A percentile compares a stretch with the other conserved stretches of the same genome.
Evolutionary conservation across 2,797 vertebrate species (phyloP).

Genomic region (Philypnodon macrostomus): DNA sequence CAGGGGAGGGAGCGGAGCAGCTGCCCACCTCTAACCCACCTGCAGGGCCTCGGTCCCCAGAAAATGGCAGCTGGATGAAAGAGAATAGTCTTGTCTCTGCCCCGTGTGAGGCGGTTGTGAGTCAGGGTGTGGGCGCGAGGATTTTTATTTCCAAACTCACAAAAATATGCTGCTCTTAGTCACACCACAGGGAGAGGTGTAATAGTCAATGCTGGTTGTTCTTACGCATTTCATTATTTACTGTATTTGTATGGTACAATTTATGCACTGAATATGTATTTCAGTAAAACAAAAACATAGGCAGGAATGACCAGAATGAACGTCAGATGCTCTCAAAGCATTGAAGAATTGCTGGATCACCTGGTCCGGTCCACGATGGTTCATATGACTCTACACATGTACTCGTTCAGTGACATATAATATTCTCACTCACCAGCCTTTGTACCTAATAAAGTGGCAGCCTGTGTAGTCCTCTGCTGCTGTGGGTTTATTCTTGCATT

Average conservation of each 20-base stretch:
- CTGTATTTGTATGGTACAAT: not conserved
- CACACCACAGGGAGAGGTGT: conserved; percentile 12
- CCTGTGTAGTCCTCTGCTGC: too few species aligned
- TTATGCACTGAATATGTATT: not conserved
- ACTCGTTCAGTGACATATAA: too few species aligned
- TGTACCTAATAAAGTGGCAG: too few species aligned
- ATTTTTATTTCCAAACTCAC: conserved; percentile 11
- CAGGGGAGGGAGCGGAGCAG: conserved; percentile 64
- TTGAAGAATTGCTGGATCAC: too few species aligned
- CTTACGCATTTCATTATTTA: conserved; percentile 7
- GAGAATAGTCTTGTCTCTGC: conserved; percentile 21
- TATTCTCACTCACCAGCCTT: too few species aligned
- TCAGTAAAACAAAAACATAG: not conserved
- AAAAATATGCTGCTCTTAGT: conserved; percentile 25
- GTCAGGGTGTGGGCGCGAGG: conserved; percentile 10
- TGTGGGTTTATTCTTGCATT: too few species aligned
- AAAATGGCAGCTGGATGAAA: conserved; percentile 56
- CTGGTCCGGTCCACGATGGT: too few species aligned
- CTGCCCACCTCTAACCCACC: conserved; percentile 62
- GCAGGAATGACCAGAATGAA: not conserved
- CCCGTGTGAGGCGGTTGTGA: conserved; percentile 20
- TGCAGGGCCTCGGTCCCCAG: conserved; percentile 52
- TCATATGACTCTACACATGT: too few species aligned
- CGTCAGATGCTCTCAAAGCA: not conserved
- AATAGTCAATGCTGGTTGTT: conserved; percentile 15